A percentile compares a stretch with the other conserved stretches of the same genome.
These are phyloP conservation scores for Peromyscus melanophrys DNA, from an alignment of 2,797 vertebrate species.

Conservation along the genomic window DNA sequence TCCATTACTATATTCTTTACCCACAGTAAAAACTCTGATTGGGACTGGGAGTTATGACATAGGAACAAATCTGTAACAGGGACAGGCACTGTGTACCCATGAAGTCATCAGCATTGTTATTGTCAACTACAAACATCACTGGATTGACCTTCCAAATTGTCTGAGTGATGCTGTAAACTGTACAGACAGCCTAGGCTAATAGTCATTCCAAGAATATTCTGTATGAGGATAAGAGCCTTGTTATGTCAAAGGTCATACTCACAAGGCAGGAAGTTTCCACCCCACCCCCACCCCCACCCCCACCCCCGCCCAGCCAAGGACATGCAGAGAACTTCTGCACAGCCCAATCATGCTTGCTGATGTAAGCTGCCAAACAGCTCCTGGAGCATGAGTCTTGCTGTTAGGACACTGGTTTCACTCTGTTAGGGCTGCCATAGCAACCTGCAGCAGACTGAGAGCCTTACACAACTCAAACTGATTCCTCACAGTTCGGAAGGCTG, in stretches of 20 bases:
- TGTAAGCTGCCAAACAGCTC: not conserved
- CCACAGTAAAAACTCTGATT: slow-evolving; percentile 14
- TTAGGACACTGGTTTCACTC: not conserved
- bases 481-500: not conserved
- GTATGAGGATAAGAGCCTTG: not conserved
- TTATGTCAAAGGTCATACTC: not conserved
- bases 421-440: not conserved
- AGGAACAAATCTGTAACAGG: not conserved
- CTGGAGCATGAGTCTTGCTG: not conserved
- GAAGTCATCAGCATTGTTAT: not conserved
- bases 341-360: not conserved
- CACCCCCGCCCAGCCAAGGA: not conserved
- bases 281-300: not conserved
- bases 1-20: not conserved
- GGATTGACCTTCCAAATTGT: not conserved
- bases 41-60: not conserved
- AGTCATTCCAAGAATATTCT: not conserved
- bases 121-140: not conserved
- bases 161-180: not conserved
- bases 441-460: too few species aligned
- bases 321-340: not conserved
- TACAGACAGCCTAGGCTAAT: not conserved
- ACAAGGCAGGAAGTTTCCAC: not conserved
- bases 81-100: not conserved
- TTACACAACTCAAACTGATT: not conserved